Evolutionary conservation across 2,888 invertebrate species (phyloP).

Genomic region (Oligia latruncula): DNA sequence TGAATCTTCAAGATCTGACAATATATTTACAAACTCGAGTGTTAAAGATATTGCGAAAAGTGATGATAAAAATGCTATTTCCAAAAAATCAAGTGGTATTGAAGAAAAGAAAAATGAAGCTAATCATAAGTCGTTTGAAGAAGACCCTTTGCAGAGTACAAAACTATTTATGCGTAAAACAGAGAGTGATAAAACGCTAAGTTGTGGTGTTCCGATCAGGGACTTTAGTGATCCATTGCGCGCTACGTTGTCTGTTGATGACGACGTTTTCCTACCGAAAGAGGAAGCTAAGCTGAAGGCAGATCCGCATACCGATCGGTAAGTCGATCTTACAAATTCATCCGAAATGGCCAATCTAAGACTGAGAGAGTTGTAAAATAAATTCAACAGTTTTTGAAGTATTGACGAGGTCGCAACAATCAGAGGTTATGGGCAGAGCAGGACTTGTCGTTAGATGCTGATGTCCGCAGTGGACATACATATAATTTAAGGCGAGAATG

Average conservation of each 20-base stretch:
- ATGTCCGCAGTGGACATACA: no score
- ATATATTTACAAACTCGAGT: slow-evolving; percentile 58
- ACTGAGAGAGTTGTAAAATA: not conserved
- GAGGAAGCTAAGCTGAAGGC: slow-evolving; percentile 82
- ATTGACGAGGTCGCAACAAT: not conserved
- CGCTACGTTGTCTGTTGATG: slow-evolving; percentile 85
- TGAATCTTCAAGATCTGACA: slow-evolving; percentile 67
- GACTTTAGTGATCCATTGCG: slow-evolving; percentile 96
- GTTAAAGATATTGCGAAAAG: slow-evolving; percentile 44
- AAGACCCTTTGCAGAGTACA: slow-evolving; percentile 75
- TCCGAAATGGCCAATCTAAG: not conserved
- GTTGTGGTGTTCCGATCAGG: slow-evolving; percentile 90
- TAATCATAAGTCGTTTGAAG: slow-evolving; percentile 52
- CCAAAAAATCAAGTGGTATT: slow-evolving; percentile 31
- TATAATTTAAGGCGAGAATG: no score
- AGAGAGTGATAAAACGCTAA: slow-evolving; percentile 83
- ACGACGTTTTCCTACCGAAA: slow-evolving; percentile 86
- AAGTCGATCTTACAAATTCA: slow-evolving; percentile 38
- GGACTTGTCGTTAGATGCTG: not conserved
- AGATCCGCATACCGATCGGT: slow-evolving; percentile 85
- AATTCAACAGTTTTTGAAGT: not conserved
- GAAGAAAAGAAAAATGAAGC: slow-evolving; percentile 52
- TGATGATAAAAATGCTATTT: slow-evolving; percentile 30
- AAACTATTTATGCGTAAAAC: slow-evolving; percentile 78
- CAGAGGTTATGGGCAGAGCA: not conserved